phyloP scores from a whole-genome alignment of 2,113 vertebrate species.

The Psilopsiagon aurifrons region DNA sequence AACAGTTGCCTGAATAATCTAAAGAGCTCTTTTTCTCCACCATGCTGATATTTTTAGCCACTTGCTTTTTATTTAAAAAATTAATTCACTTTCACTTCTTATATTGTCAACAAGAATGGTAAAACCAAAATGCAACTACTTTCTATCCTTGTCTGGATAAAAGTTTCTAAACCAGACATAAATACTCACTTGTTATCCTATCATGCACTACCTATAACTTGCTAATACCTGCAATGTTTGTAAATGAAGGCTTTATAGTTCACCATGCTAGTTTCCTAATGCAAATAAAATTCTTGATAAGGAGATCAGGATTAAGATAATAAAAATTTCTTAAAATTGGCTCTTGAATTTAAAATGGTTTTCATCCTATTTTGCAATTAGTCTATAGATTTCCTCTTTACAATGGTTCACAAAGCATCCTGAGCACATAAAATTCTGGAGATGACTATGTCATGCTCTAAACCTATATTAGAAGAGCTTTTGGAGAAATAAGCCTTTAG shows the following conservation, averaged over 20 bases:
- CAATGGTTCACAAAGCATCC: background rate
- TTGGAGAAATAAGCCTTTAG: background rate
- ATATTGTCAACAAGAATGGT: background rate
- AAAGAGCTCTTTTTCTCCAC: background rate
- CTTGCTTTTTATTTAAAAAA: background rate
- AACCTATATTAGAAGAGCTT: background rate
- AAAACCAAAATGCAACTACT: background rate
- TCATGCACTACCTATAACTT: background rate
- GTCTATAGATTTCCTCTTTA: background rate
- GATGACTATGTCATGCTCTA: background rate
- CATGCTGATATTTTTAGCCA: background rate
- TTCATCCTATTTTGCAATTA: background rate
- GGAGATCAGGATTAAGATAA: background rate
- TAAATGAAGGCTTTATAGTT: background rate
- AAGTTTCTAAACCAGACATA: background rate
- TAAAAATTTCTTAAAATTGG: background rate
- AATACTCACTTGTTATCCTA: background rate
- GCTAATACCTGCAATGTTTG: background rate
- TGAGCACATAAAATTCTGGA: background rate
- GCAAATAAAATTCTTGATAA: background rate
- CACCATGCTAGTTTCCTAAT: background rate
- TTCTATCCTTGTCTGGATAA: background rate
- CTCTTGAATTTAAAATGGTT: background rate
- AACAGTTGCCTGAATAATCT: background rate
- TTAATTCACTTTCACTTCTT: background rate